Percentiles rank a stretch among this genome's conserved stretches.
Conservation (phyloP, 1,140 invertebrate genomes). For the Antheraea pernyi region DNA sequence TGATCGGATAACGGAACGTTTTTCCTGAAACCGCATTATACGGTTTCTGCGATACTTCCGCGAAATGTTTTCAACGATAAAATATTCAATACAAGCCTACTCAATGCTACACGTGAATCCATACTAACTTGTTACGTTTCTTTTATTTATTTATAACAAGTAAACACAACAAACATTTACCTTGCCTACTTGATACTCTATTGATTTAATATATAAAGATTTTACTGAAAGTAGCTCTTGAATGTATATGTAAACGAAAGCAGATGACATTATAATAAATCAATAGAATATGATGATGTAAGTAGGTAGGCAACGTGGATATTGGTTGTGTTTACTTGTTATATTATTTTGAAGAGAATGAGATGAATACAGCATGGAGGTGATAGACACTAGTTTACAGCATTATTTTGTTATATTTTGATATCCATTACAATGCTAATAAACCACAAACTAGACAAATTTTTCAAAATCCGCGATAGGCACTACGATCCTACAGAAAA, state of each 20-base stretch:
- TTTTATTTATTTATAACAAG: neutral
- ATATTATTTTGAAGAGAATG: neutral
- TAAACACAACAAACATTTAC: neutral
- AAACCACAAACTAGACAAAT: too few species aligned
- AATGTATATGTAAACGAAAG: too few species aligned
- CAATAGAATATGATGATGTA: too few species aligned
- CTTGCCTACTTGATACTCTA: neutral
- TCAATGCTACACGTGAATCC: neutral
- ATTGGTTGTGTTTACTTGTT: neutral
- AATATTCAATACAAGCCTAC: constrained; percentile 13
- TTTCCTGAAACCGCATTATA: neutral
- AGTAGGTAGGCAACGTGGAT: neutral
- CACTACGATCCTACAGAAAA: too few species aligned
- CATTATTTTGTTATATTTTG: too few species aligned
- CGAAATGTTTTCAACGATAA: constrained; percentile 1
- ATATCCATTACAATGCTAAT: too few species aligned
- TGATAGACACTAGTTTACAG: too few species aligned
- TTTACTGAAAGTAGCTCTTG: too few species aligned
- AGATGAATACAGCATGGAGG: too few species aligned
- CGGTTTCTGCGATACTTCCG: neutral
- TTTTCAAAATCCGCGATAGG: too few species aligned
- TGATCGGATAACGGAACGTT: constrained; percentile 9
- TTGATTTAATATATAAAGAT: too few species aligned
- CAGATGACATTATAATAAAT: too few species aligned
- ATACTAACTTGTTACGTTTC: neutral